Evolutionary conservation across 1,140 invertebrate species (phyloP).

Genomic region (Atta texana): DNA sequence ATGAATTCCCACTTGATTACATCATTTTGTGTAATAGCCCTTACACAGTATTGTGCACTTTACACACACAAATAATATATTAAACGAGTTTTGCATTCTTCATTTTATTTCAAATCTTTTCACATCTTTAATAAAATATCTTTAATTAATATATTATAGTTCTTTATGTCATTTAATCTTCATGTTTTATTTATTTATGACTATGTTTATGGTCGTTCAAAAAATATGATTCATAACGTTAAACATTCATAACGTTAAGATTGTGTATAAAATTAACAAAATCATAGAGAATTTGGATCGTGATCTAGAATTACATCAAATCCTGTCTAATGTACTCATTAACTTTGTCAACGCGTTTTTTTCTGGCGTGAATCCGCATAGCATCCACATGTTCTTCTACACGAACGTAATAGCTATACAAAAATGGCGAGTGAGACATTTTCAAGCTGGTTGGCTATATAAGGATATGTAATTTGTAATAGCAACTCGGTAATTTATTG

Average conservation of each 20-base stretch:
- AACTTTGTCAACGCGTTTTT: constrained; percentile 32
- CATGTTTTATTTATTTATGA: background rate
- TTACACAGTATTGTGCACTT: background rate
- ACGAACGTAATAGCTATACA: constrained; percentile 60
- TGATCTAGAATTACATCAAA: constrained; percentile 9
- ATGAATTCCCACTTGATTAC: no score
- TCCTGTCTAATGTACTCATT: constrained; percentile 4
- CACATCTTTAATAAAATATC: background rate
- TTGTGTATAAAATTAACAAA: background rate
- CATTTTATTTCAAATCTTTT: background rate
- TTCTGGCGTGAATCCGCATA: constrained; percentile 29
- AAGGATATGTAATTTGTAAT: constrained; percentile 75
- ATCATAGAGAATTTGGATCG: background rate
- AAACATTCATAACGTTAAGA: background rate
- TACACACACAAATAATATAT: background rate
- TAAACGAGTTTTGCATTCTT: background rate
- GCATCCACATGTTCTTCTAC: constrained; percentile 45
- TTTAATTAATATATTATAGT: no score
- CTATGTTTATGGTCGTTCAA: background rate
- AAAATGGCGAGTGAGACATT: constrained; percentile 78
- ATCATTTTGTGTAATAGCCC: no score
- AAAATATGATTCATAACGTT: background rate
- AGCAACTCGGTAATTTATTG: constrained; percentile 65
- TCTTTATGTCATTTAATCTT: background rate
- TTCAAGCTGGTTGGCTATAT: constrained; percentile 61